Evolutionary conservation across 2,113 vertebrate genomes (phyloP), one percentile per base, ranked within the genome.

Genomic region (Embiotoca jacksoni): DNA sequence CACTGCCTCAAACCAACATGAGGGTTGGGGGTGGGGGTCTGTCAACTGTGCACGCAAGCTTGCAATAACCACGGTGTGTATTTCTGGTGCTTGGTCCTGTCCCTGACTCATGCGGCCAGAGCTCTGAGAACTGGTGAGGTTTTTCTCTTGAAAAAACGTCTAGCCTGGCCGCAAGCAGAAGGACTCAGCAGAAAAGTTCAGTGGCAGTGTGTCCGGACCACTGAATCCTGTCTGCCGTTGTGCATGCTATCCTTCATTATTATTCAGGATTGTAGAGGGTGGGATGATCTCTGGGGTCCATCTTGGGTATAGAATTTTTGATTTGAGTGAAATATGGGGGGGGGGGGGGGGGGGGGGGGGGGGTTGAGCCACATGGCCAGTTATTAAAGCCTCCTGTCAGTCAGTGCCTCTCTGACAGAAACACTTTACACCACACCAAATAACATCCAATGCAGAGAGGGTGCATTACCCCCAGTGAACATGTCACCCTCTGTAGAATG

Each of bases 201-300:
- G 68, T 7, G 63, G 46, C 59, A 66, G 72, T 75, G 72, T 60
- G 78, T 80, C 77, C 84, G 75, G 53, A 71, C 60, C 55, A 13
- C 49, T 32, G 67, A 78, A 67, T 66, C 71, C 76, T 41, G 39
- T 41, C 49, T 50, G 49, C 49, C 6, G 49, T 3, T 8, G n/a
- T 23, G n/a, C 49, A 7, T 7, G n/a, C 49, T 23, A 52, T 52
- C 49, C 49, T 32, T 15, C 50, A 61, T 16, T 57, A 13, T 10
- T 7, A 52, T 33, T 46, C 10, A 37, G 33, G n/a, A 39, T 23
- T 31, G 14, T 39, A 1, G 5, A 47, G 46, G 14, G n/a, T 7
- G 8, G 31, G 37, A 9, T 3, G 2, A 0, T 11, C 16, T 7
- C 7, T 6, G 14, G 14, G 16, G 6, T 7, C 7, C 49, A 41